A percentile compares a stretch with the other conserved stretches of the same genome.
Conservation (phyloP, 2,113 vertebrate species). For the Aspidoscelis tigris region DNA sequence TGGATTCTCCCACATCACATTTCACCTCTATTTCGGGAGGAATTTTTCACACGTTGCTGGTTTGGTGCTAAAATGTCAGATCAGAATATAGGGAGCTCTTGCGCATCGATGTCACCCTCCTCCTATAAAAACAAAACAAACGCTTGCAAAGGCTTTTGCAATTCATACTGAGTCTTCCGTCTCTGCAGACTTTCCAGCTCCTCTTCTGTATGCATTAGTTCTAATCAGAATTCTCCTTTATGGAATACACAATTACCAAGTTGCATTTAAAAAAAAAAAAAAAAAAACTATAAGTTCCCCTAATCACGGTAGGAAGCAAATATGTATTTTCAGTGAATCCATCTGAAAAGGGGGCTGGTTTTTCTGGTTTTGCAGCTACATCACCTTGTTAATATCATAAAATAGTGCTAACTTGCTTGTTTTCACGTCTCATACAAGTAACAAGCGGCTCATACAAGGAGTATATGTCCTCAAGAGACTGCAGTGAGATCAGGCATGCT, state of each 20-base stretch:
- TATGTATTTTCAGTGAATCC: background rate
- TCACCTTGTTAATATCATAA: background rate
- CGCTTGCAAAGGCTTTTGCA: background rate
- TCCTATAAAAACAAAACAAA: background rate
- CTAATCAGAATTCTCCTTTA: background rate
- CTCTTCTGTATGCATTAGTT: background rate
- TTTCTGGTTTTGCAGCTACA: background rate
- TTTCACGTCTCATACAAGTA: background rate
- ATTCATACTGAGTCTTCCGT: too few relatives aligned
- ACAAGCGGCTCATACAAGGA: background rate
- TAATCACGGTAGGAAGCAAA: background rate
- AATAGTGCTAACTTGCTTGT: background rate
- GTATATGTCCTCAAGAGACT: background rate
- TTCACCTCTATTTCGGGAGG: constrained; percentile 16
- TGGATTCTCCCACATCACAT: background rate
- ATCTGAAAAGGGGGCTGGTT: background rate
- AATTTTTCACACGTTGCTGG: background rate
- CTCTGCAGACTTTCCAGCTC: background rate
- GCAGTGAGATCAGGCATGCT: background rate
- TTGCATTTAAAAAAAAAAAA: too few relatives aligned
- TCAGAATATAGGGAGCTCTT: background rate
- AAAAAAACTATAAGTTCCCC: background rate
- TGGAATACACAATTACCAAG: too few relatives aligned
- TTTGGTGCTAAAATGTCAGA: constrained; percentile 10
- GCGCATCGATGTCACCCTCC: background rate